Base-by-base conservation (phyloP, 2,113 vertebrate genomes). In the Smithornis capensis region DNA sequence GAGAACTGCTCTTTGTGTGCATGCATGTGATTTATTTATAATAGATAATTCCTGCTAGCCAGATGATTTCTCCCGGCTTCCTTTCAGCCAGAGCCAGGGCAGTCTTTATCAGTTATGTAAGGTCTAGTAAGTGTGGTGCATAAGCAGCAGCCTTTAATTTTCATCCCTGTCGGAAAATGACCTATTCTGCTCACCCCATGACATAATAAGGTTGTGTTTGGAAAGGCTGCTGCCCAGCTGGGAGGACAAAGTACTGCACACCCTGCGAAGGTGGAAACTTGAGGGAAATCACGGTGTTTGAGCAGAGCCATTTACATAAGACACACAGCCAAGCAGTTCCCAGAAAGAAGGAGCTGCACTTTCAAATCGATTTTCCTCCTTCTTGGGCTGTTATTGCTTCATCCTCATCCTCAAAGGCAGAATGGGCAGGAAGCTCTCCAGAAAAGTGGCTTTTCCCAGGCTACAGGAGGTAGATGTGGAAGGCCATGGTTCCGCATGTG, bases 1-100 rank as follows among this genome's bases (percentile, higher is more conserved):
- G 96, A 94, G 89, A 95, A 75, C 50, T 50, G 62, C 83, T 96
- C 76, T 94, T 83, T 97, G 91, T 96, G 87, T 47, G 69, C 69
- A 27, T 0, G 37, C 77, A n/a, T 60, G 52, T 40, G 69, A 71
- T 95, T 91, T 92, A 95, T 94, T 96, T 94, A 64, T 95, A 96
- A 90, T 40, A 78, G 80, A 82, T 83, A 89, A 78, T 96, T 94
- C 82, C 77, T 71, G 52, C 91, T 76, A 93, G 38, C 81, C 95
- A 96, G 95, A 92, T 94, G 96, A 96, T 94, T 89, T 80, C 87
- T 96, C 81, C 79, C 8, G 1, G 82, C 78, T 92, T 92, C 52
- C 67, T 96, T 96, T 94, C 89, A 96, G 81, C 75, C 67, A 44
- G 70, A 74, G 68, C 92, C 77, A 78, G 52, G 59, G 52, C 12